Evolutionary conservation across 2,113 vertebrate species (phyloP).

Genomic region (Nesoenas mayeri): DNA sequence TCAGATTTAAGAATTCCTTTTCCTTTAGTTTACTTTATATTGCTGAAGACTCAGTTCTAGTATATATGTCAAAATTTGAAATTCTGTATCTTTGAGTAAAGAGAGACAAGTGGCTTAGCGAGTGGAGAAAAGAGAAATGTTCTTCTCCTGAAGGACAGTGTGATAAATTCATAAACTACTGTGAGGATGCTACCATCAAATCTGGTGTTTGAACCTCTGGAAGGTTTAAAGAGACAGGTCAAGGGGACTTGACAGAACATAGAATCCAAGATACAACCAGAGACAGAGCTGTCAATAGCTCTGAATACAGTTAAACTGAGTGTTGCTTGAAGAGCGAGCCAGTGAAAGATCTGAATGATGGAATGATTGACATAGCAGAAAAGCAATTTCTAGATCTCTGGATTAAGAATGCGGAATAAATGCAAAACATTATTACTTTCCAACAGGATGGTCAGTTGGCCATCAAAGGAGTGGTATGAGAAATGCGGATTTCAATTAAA

Average conservation of each 20-base stretch:
- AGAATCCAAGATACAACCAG: conserved; percentile 24
- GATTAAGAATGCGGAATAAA: neutral
- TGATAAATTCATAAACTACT: conserved; percentile 16
- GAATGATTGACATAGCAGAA: neutral
- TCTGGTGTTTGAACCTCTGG: neutral
- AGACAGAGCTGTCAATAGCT: conserved; percentile 36
- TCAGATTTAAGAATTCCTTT: neutral
- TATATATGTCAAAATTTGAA: neutral
- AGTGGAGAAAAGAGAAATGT: neutral
- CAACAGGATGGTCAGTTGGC: neutral
- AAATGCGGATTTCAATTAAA: neutral
- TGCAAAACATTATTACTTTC: neutral
- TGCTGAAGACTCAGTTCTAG: neutral
- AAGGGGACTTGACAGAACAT: conserved; percentile 35
- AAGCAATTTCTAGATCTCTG: neutral
- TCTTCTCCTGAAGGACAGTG: accelerated
- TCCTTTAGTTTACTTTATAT: neutral
- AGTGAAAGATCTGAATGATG: neutral
- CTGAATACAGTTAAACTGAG: conserved; percentile 22
- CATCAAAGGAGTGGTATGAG: neutral
- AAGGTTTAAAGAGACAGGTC: conserved; percentile 40
- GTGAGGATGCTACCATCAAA: conserved; percentile 10
- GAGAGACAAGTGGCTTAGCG: neutral
- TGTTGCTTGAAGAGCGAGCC: neutral
- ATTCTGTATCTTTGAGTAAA: neutral